Percentiles rank a stretch among this genome's conserved stretches.
phyloP scores from a whole-genome alignment of 2,113 vertebrate species.

The Cyanistes caeruleus region DNA sequence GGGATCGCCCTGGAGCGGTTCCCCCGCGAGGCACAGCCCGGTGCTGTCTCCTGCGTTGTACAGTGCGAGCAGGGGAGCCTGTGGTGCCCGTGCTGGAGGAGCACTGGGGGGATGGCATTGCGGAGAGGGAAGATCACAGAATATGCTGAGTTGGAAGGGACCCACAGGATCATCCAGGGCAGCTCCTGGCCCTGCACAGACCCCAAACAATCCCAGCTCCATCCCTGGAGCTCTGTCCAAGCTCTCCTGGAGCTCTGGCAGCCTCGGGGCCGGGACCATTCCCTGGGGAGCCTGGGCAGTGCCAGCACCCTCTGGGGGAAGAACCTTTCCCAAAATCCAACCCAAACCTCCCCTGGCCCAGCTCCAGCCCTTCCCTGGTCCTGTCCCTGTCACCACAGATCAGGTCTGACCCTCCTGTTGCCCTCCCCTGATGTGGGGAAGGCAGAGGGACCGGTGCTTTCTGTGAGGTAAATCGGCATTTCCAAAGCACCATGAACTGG shows the following conservation, averaged over 20 bases:
- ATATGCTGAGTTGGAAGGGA: background rate
- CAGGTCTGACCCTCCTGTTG: background rate
- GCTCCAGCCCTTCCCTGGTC: background rate
- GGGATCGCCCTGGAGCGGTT: too few species aligned
- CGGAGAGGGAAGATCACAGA: background rate
- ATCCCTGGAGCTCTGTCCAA: background rate
- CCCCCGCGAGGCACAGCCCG: background rate
- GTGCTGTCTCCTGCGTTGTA: background rate
- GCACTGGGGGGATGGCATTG: background rate
- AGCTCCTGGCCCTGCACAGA: background rate
- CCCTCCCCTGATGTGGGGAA: background rate
- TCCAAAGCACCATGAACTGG: fast-evolving
- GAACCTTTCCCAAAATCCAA: background rate
- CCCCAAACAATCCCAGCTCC: background rate
- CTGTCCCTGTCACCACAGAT: background rate
- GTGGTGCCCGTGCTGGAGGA: fast-evolving
- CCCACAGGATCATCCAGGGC: background rate
- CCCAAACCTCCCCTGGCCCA: fast-evolving
- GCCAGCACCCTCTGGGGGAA: background rate
- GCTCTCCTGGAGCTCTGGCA: background rate
- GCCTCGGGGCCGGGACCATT: background rate
- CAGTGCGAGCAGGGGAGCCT: background rate
- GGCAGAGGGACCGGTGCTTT: background rate
- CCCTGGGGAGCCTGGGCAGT: background rate
- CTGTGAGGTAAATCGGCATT: background rate